Evolutionary conservation across 37 sponge, comb jelly and placozoan species (phyloP), one percentile per base, ranked within the genome.

Genomic region (Petrosia ficiformis): DNA sequence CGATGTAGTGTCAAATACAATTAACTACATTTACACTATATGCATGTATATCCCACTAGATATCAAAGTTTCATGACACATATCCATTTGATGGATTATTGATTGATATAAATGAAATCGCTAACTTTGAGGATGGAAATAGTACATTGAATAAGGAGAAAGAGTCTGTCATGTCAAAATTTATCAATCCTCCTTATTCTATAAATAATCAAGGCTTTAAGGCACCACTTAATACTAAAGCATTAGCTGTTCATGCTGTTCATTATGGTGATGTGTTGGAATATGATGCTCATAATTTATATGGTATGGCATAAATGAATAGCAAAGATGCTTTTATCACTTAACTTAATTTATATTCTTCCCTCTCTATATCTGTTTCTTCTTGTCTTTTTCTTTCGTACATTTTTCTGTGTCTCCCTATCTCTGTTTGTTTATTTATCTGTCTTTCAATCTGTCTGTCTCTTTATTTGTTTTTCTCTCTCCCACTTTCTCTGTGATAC

Each of bases 101-200:
- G 90, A 56, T 89, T 54, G 85, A 89, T 59, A 89, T 89, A 85
- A 89, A 89, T 83, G 90, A 89, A 65, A 82, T 78, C 6, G 73
- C 75, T 26, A 89, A 89, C 42, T 89, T 89, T 43, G 83, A 82
- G 38, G 67, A 76, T 74, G 87, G 87, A 39, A 72, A 77, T 29
- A 84, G 82, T 43, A 33, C 1, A 33, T n/a, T n/a, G 32, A 64
- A 29, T 29, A 30, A n/a, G n/a, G 8, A 8, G 29, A 14, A 21
- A 30, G 19, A 64, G 66, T 6, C 59, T 25, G 44, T 81, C 2
- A 57, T 65, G 38, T 85, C 80, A 28, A 64, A 72, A 35, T 72
- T 77, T 8, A 63, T 32, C 24, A 76, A 43, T 40, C 87, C 87
- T 14, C 87, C 87, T 16, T 86, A 83, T 35, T 57, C 61, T 16